Evolutionary conservation across 2,888 invertebrate species (phyloP), one percentile per base, ranked within the genome.

Genomic region (Xiphydria camelus): DNA sequence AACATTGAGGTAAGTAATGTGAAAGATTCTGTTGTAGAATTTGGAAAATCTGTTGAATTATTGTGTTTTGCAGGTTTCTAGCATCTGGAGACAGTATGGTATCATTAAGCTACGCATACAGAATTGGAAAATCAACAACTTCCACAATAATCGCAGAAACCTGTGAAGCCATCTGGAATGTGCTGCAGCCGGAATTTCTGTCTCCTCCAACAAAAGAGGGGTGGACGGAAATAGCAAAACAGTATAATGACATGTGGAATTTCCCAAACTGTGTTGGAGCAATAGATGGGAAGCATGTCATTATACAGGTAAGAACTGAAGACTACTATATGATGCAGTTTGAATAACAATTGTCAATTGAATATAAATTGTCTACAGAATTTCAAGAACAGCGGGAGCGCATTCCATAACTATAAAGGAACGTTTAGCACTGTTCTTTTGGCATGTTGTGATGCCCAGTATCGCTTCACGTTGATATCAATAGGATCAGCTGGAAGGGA

Each of bases 371-470:
- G 37, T 5, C 21, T 17, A 9, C 20, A 20, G 12, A 25, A 36
- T 26, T 2, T 9, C 21, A 33, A 9, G 23, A 14, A 33, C 9
- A 42, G n/a, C n/a, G n/a, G n/a, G n/a, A n/a, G n/a, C n/a, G n/a
- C 23, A 5, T 54, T 38, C 37, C 54, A 19, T 19, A 57, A 60
- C 39, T 55, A 55, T 19, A 60, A 59, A 34, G 19, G n/a, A n/a
- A n/a, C n/a, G n/a, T n/a, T n/a, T n/a, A n/a, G n/a, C n/a, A n/a
- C n/a, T n/a, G n/a, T n/a, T 23, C 29, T 59, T 2, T 23, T 60
- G 4, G 55, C 45, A 14, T 32, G 53, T 15, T 51, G 52, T 12
- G 52, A 58, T 43, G 51, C 50, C 1, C 45, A 54, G 26, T 56
- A 55, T 29, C 18, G 23, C 23, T 58, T 56, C 26, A 45, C 17